Base-by-base conservation (phyloP, 2,113 vertebrate genomes). In the Aleadryas rufinucha region DNA sequence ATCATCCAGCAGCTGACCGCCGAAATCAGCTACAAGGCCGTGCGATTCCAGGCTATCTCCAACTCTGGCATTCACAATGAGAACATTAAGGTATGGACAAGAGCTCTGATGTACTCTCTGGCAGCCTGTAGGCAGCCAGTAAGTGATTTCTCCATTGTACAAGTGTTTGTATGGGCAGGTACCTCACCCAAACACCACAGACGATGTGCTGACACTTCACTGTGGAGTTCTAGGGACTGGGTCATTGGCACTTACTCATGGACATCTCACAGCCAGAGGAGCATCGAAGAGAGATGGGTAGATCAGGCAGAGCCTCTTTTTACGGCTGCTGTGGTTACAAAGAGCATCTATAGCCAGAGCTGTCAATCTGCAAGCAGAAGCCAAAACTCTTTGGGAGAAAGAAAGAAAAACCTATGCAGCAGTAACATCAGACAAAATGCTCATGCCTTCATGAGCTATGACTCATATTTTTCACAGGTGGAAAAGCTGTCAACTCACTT, bases 21-120 rank as follows among this genome's bases (percentile, higher is more conserved):
- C 14, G 98, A 98, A 63, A 98, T 99, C 96, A 98, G 98, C 90
- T 77, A n/a, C 83, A 98, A 97, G 68, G 98, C 98, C 20, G 31
- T 85, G 10, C 95, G 98, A 50, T 99, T 99, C 95, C 98, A 99
- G 89, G 96, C 97, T 6, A 97, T 98, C 96, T 97, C 98, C 80
- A 97, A 96, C 94, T 98, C 98, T 66, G 98, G 97, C 53, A 96
- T 98, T 24, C 97, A 98, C 96, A 98, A 98, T 77, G 97, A 98
- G 75, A 97, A 97, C 96, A 94, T 99, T 42, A 98, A 98, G 98
- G 98, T 98, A 96, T 71, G 69, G 42, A 22, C 31, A 49, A 24
- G n/a, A 75, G 61, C 35, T 39, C 69, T 81, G 12, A 41, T 44
- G 18, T 28, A 56, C n/a, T 50, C 27, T 39, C 47, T 79, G 71